Base-by-base conservation (phyloP, 2,888 invertebrate genomes). In the Callosobruchus maculatus region DNA sequence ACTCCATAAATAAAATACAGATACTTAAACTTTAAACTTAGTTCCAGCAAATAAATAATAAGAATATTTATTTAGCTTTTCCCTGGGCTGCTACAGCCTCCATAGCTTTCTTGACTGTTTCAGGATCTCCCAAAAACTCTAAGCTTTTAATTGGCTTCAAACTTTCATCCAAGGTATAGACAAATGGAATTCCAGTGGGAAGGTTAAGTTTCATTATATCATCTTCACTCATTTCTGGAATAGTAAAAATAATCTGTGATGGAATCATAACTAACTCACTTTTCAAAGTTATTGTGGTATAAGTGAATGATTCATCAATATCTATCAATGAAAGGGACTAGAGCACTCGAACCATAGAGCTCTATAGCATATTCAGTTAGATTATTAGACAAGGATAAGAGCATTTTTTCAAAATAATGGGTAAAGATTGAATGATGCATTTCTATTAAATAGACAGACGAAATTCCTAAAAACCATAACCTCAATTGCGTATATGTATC, bases 121-220 rank as follows among this genome's bases (percentile, higher is more conserved):
- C 93, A 79, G 93, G 92, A 82, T 94, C 97, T 0, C 94, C 94
- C 71, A 95, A 89, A 87, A 94, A 94, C 80, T 92, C 89, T 90
- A 93, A 91, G 22, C 92, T 92, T 68, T 91, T 91, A 0, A 93
- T 89, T 0, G 93, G 93, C 78, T 92, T 91, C 85, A 94, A 88
- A 81, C 91, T 86, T 75, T 91, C 91, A 84, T 94, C 93, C 79
- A 94, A 88, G 81, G 94, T 92, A 81, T 94, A 95, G 0, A 93
- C 92, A 82, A 94, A 94, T 71, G 94, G 95, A 83, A 95, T 94
- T 74, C 94, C 94, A 76, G 94, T 94, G 0, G 94, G 94, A 73
- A 95, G 88, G 85, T 95, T 95, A 73, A 94, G 87, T 76, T 90
- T 90, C 91, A 93, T 93, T 71, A 95, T 94, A 74, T 91, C 90